Conservation (phyloP, 1,140 invertebrate species). For the Caenorhabditis briggsae region DNA sequence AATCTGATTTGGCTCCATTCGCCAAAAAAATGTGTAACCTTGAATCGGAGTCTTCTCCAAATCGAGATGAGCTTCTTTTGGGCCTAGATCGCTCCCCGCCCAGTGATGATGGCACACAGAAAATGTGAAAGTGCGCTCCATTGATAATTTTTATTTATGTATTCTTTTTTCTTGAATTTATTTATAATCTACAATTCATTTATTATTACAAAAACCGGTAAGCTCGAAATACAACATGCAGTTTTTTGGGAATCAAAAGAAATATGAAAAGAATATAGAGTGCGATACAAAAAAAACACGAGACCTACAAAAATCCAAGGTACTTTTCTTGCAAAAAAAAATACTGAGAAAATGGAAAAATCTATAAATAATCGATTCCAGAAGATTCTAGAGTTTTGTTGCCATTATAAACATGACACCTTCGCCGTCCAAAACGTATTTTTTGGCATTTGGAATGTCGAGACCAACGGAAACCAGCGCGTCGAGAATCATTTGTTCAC, state of each 20-base stretch:
- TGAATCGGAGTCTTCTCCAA: not conserved
- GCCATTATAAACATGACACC: conserved; percentile 71
- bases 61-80: conserved; percentile 6
- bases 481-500: conserved; percentile 66
- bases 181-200: not conserved
- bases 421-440: conserved; percentile 67
- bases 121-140: not conserved
- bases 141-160: too few species aligned
- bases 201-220: conserved; percentile 18
- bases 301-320: not conserved
- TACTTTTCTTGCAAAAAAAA: not conserved
- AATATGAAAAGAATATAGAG: conserved; percentile 28
- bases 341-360: conserved; percentile 14
- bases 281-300: conserved; percentile 16
- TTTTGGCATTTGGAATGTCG: conserved; percentile 65
- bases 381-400: conserved; percentile 66
- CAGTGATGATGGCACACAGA: conserved; percentile 36
- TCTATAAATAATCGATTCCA: not conserved
- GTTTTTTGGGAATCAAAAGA: not conserved
- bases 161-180: not conserved
- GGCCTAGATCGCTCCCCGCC: not conserved
- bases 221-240: conserved; percentile 8
- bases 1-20: not conserved
- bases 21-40: not conserved
- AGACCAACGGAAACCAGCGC: conserved; percentile 65